A percentile compares a stretch with the other conserved stretches of the same genome.
Conservation (phyloP, 2,113 vertebrate species). For the Triplophysa tibetana region DNA sequence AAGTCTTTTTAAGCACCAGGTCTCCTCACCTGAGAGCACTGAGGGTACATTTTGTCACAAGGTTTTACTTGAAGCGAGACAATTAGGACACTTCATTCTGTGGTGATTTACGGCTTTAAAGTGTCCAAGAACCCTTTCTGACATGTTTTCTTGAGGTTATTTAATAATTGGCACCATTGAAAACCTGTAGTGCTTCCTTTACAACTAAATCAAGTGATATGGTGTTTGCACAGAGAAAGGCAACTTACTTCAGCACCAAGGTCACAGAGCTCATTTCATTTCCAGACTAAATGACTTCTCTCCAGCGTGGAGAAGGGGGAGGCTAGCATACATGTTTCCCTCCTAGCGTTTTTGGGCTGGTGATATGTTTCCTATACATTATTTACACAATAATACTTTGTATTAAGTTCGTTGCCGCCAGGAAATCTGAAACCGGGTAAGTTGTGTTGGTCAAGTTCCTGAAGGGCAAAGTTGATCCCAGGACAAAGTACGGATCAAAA, state of each 20-base stretch:
- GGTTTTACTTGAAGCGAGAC: neutral
- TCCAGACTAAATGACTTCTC: slow-evolving; percentile 49
- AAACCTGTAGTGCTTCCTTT: slow-evolving; percentile 32
- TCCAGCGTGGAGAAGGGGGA: slow-evolving; percentile 13
- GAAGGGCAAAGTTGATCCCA: slow-evolving; percentile 1
- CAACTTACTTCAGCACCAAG: slow-evolving; percentile 20
- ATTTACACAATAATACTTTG: slow-evolving; percentile 7
- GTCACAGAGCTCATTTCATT: slow-evolving; percentile 44
- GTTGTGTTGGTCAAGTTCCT: neutral
- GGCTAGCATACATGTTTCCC: no score
- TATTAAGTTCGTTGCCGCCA: neutral
- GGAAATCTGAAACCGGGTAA: neutral
- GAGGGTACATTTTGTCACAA: neutral
- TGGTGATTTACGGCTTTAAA: neutral
- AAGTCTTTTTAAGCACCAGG: neutral
- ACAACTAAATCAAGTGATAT: slow-evolving; percentile 21
- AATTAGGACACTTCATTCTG: neutral
- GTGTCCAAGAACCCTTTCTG: neutral
- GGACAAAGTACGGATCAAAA: slow-evolving; percentile 1
- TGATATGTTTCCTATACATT: no score
- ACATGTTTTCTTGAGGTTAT: slow-evolving; percentile 16
- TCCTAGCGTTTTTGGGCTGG: no score
- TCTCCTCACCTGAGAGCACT: neutral
- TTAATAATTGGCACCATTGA: slow-evolving; percentile 41
- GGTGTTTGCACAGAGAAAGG: slow-evolving; percentile 26